Conservation (phyloP, 53 echinoderm and acorn worm species). For the Actinopyga echinites region DNA sequence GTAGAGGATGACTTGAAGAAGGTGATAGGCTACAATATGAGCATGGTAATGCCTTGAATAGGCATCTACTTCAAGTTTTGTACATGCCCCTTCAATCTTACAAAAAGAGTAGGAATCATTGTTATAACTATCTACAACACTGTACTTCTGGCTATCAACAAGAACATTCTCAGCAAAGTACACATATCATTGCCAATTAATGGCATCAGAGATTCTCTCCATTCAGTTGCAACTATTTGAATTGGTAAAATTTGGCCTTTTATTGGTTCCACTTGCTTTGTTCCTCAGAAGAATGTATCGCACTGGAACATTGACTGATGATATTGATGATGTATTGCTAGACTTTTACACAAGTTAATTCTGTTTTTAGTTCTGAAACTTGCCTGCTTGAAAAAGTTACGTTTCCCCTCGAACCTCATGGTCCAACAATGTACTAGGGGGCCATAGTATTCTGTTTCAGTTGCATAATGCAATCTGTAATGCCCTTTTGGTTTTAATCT, state of each 20-base stretch:
- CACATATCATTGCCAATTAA: conserved; percentile 11
- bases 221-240: background rate
- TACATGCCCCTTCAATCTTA: too few species aligned
- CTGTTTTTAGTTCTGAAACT: conserved; percentile 27
- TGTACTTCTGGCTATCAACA: too few species aligned
- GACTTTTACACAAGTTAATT: conserved; percentile 15
- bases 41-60: too few species aligned
- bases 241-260: conserved; percentile 12
- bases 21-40: too few species aligned
- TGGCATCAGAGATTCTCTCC: background rate
- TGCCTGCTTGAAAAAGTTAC: conserved; percentile 45
- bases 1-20: too few species aligned
- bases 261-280: conserved; percentile 31
- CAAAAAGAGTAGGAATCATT: too few species aligned
- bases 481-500: conserved; percentile 38
- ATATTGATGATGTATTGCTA: conserved; percentile 19
- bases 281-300: background rate
- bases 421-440: conserved; percentile 50
- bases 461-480: conserved; percentile 34
- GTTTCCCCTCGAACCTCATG: conserved; percentile 37
- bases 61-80: too few species aligned
- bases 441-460: conserved; percentile 20
- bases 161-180: conserved; percentile 28
- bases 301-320: background rate
- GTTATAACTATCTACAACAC: too few species aligned